phyloP scores from a whole-genome alignment of 2,797 vertebrate species.

The Microctenopoma lineatum region DNA sequence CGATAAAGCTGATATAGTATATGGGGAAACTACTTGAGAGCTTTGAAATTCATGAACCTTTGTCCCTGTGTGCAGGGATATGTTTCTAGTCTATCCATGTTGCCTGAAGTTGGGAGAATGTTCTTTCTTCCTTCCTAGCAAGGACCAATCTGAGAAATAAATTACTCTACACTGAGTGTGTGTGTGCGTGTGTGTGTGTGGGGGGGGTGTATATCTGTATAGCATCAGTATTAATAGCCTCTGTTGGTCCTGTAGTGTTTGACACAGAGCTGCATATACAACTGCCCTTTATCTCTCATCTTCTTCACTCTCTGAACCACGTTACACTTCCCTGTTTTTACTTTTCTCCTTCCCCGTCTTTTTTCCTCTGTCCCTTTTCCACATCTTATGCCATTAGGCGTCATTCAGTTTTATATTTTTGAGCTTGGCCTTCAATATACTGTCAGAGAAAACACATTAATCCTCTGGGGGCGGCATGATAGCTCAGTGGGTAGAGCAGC shows the following conservation, averaged over 20 bases:
- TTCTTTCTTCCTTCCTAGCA: slow-evolving; percentile 37
- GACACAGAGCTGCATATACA: slow-evolving; percentile 44
- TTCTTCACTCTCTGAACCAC: slow-evolving; percentile 2
- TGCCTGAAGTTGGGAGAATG: slow-evolving; percentile 51
- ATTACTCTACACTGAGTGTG: not conserved
- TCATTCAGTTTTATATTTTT: not conserved
- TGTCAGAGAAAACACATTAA: too few relatives aligned
- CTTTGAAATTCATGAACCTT: slow-evolving; percentile 48
- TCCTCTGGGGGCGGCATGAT: too few relatives aligned
- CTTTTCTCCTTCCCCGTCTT: not conserved
- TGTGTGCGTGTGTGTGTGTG: not conserved
- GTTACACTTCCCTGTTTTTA: slow-evolving; percentile 1
- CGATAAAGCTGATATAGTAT: slow-evolving; percentile 48
- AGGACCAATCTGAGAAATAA: not conserved
- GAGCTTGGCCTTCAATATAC: not conserved
- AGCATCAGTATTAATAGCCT: slow-evolving; percentile 58
- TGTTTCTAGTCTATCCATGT: slow-evolving; percentile 52
- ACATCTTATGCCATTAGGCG: not conserved
- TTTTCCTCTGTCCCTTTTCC: not conserved
- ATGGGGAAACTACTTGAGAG: slow-evolving; percentile 41
- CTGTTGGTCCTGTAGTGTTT: slow-evolving; percentile 41
- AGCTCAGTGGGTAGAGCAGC: too few relatives aligned
- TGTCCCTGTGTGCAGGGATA: slow-evolving; percentile 41
- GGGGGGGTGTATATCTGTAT: too few relatives aligned
- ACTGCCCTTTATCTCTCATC: slow-evolving; percentile 36